Conservation (phyloP, 2,888 invertebrate species). For the Adelphocoris suturalis region DNA sequence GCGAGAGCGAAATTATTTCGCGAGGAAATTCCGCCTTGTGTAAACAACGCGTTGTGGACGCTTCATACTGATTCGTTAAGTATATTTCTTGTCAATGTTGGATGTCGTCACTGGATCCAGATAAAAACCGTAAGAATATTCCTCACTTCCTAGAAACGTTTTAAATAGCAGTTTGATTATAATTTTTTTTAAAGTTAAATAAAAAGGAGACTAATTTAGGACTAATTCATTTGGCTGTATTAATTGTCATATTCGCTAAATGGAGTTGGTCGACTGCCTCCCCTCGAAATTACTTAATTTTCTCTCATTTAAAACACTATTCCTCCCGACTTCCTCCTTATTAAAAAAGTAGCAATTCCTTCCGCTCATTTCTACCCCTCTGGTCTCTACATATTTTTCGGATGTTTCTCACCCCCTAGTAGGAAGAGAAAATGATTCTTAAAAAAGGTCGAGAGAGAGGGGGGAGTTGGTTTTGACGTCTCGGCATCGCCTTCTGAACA, state of each 20-base stretch:
- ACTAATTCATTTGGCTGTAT: no score
- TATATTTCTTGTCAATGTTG: no score
- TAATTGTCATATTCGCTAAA: background rate
- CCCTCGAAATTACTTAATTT: background rate
- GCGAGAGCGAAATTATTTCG: no score
- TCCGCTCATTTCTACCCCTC: conserved; percentile 29
- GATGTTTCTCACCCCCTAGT: background rate
- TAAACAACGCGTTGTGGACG: no score
- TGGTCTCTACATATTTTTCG: conserved; percentile 21
- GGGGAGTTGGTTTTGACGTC: conserved; percentile 64
- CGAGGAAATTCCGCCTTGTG: no score
- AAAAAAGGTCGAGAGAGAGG: background rate
- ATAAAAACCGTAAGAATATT: no score
- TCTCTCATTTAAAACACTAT: background rate
- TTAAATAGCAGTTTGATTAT: no score
- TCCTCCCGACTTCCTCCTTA: conserved; percentile 35
- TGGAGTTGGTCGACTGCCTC: background rate
- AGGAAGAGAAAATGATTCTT: background rate
- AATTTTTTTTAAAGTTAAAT: no score
- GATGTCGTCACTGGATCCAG: no score
- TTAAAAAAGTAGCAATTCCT: conserved; percentile 44
- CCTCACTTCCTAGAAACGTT: no score
- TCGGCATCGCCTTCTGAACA: conserved; percentile 25
- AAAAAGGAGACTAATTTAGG: no score
- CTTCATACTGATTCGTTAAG: no score